Percentiles rank a stretch among this genome's conserved stretches.
phyloP scores from a whole-genome alignment of 1,140 invertebrate species.

The Rhopalosiphum maidis region DNA sequence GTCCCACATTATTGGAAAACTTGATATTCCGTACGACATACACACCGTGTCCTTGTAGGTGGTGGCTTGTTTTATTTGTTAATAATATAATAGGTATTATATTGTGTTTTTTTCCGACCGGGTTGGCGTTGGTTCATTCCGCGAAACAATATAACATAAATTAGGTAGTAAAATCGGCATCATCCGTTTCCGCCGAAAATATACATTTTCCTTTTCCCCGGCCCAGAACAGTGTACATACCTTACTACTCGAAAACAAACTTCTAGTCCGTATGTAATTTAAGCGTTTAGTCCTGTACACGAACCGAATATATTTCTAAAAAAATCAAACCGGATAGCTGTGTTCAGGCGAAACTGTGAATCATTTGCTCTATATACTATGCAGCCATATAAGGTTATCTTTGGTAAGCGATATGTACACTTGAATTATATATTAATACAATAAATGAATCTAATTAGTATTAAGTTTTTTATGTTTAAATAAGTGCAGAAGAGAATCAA shows the following conservation, averaged over 20 bases:
- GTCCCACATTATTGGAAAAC: background rate
- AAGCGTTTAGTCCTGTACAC: too few species aligned
- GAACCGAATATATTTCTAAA: background rate
- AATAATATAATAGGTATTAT: background rate
- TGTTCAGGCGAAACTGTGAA: too few species aligned
- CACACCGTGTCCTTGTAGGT: background rate
- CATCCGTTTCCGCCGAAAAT: background rate
- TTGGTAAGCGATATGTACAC: too few species aligned
- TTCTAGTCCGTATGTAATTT: background rate
- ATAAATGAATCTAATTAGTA: too few species aligned
- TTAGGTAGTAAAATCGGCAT: background rate
- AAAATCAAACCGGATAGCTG: background rate
- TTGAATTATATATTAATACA: too few species aligned
- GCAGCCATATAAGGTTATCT: too few species aligned
- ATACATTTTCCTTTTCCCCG: background rate
- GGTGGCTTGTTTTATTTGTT: background rate
- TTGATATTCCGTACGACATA: background rate
- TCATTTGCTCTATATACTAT: too few species aligned
- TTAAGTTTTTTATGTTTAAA: too few species aligned
- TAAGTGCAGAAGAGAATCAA: too few species aligned
- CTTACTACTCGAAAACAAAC: background rate
- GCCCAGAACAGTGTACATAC: background rate
- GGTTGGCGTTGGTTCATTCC: background rate
- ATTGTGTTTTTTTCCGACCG: background rate
- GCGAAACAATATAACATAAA: slow-evolving; percentile 34